Conservation (phyloP, 2,113 vertebrate species). For the Piprites chloris region DNA sequence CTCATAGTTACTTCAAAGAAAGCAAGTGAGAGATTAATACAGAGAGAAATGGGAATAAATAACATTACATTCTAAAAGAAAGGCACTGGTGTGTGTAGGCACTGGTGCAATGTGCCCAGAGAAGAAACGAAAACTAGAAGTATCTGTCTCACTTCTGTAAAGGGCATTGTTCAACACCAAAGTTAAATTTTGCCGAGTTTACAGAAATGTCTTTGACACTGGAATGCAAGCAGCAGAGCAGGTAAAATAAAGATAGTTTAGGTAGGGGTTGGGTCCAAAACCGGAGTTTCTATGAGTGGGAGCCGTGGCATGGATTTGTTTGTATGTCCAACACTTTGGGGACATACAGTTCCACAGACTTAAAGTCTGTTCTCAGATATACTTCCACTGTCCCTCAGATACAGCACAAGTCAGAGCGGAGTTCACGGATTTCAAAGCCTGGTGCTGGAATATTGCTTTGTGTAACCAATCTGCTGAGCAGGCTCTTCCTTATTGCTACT, state of each 20-base stretch:
- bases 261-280: background rate
- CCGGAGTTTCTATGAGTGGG: background rate
- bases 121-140: background rate
- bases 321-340: background rate
- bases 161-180: background rate
- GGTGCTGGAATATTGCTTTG: background rate
- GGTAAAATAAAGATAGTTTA: background rate
- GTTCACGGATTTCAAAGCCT: background rate
- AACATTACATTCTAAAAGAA: background rate
- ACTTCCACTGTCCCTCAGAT: background rate
- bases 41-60: background rate
- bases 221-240: background rate
- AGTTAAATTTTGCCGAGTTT: background rate
- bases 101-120: background rate
- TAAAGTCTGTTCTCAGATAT: background rate
- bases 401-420: background rate
- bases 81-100: background rate
- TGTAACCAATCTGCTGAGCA: background rate
- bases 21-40: background rate
- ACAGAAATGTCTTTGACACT: background rate
- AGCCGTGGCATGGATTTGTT: background rate
- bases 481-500: background rate
- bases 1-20: background rate
- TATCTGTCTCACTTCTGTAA: background rate
- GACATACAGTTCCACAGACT: background rate